Percentiles rank a stretch among this genome's conserved stretches.
These are phyloP conservation scores for Boloria selene DNA, from an alignment of 2,888 invertebrate genomes.

Conservation along the genomic window DNA sequence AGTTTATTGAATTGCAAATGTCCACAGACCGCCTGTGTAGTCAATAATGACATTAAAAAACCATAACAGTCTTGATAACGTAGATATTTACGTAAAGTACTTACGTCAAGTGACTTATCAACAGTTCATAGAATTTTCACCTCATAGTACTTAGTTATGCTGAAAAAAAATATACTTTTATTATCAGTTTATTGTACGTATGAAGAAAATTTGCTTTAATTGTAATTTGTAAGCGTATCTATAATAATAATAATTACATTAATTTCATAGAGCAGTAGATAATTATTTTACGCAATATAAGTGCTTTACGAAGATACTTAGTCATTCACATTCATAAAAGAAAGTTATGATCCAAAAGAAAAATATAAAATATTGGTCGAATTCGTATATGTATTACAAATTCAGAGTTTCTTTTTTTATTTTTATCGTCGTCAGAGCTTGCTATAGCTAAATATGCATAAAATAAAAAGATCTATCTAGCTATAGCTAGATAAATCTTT, in stretches of 20 bases:
- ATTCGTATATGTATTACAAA: too few species aligned
- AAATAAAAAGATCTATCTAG: too few species aligned
- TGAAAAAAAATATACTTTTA: slow-evolving; percentile 9
- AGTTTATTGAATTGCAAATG: slow-evolving; percentile 22
- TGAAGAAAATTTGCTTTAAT: slow-evolving; percentile 7
- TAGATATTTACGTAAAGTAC: slow-evolving; percentile 22
- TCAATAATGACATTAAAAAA: slow-evolving; percentile 26
- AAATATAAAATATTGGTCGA: too few species aligned
- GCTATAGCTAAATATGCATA: too few species aligned
- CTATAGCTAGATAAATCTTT: too few species aligned
- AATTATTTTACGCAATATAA: too few species aligned
- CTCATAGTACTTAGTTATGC: slow-evolving; percentile 4
- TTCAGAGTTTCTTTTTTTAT: too few species aligned
- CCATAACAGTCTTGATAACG: slow-evolving; percentile 43
- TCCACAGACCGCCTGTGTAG: neutral
- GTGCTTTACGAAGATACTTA: too few species aligned
- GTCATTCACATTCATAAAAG: too few species aligned
- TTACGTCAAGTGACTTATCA: slow-evolving; percentile 47
- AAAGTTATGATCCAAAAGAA: too few species aligned
- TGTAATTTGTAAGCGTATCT: neutral
- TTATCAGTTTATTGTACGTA: slow-evolving; percentile 7
- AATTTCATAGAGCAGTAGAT: too few species aligned
- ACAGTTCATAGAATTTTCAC: slow-evolving; percentile 28
- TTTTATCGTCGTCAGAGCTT: too few species aligned
- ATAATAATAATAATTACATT: neutral